These are phyloP conservation scores for Nomada fucata DNA, from an alignment of 2,888 invertebrate species.

Conservation along the genomic window DNA sequence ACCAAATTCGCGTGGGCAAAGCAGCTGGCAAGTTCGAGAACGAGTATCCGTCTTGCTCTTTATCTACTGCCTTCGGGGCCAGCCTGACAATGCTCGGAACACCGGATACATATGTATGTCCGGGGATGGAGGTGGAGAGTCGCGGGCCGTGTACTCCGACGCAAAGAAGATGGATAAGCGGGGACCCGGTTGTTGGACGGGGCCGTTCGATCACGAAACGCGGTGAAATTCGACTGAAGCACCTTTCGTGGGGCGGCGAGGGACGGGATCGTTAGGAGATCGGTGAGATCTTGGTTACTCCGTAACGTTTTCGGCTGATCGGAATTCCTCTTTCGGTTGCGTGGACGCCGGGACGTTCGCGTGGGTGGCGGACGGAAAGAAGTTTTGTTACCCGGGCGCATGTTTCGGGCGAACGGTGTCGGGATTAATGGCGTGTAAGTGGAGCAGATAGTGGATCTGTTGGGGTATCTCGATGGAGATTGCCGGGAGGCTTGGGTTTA, in stretches of 20 bases:
- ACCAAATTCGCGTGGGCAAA: constrained; percentile 72
- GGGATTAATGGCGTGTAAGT: constrained; percentile 37
- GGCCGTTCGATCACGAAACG: constrained; percentile 46
- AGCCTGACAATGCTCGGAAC: constrained; percentile 64
- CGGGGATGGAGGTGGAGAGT: constrained; percentile 23
- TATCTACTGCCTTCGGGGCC: constrained; percentile 65
- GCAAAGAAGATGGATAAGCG: constrained; percentile 55
- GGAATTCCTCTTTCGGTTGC: background rate
- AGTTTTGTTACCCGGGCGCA: constrained; percentile 4
- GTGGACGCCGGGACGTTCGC: background rate
- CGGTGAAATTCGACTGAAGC: constrained; percentile 38
- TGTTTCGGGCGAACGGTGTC: constrained; percentile 17
- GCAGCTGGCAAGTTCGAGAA: constrained; percentile 63
- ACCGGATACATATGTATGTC: constrained; percentile 63
- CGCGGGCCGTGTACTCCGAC: constrained; percentile 11
- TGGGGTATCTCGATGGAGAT: constrained; percentile 10
- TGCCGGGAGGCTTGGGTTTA: background rate
- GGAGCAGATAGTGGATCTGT: constrained; percentile 36
- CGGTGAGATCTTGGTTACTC: background rate
- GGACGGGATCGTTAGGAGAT: constrained; percentile 16
- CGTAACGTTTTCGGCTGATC: background rate
- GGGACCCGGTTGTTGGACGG: constrained; percentile 16
- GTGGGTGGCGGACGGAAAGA: constrained; percentile 20
- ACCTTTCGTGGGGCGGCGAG: too few relatives aligned
- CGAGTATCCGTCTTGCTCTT: constrained; percentile 69